These are phyloP conservation scores for Poeciliopsis prolifica DNA, from an alignment of 2,113 vertebrate genomes.

Conservation along the genomic window DNA sequence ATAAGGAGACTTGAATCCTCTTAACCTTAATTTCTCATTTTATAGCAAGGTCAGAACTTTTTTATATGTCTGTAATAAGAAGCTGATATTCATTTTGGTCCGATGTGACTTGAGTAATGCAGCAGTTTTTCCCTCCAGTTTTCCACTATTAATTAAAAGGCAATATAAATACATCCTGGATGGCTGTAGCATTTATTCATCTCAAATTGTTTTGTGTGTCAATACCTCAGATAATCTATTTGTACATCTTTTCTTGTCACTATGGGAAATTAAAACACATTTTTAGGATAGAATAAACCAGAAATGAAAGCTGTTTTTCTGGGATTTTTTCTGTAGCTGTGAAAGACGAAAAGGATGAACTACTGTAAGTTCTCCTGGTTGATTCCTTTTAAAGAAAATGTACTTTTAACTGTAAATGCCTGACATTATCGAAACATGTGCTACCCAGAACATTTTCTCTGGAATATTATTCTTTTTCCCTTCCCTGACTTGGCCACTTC, in stretches of 20 bases:
- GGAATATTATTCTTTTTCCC: too few species aligned
- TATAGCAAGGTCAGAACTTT: conserved; percentile 26
- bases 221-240: conserved; percentile 6
- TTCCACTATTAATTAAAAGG: conserved; percentile 37
- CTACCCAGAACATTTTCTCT: too few species aligned
- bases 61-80: conserved; percentile 32
- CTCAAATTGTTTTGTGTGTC: conserved; percentile 30
- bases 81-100: conserved; percentile 38
- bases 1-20: conserved; percentile 18
- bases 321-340: conserved; percentile 15
- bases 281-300: conserved; percentile 11
- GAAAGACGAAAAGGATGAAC: conserved; percentile 13
- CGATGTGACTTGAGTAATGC: conserved; percentile 41
- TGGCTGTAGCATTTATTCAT: conserved; percentile 5
- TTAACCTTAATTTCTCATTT: conserved; percentile 55
- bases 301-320: conserved; percentile 24
- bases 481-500: too few species aligned
- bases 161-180: conserved; percentile 12
- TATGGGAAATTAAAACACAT: background rate
- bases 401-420: conserved; percentile 32
- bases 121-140: conserved; percentile 25
- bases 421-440: conserved; percentile 20
- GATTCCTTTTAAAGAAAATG: conserved; percentile 11
- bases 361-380: conserved; percentile 13
- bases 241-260: conserved; percentile 12